Evolutionary conservation across 2,888 invertebrate genomes (phyloP).

Genomic region (Phengaris alcon): DNA sequence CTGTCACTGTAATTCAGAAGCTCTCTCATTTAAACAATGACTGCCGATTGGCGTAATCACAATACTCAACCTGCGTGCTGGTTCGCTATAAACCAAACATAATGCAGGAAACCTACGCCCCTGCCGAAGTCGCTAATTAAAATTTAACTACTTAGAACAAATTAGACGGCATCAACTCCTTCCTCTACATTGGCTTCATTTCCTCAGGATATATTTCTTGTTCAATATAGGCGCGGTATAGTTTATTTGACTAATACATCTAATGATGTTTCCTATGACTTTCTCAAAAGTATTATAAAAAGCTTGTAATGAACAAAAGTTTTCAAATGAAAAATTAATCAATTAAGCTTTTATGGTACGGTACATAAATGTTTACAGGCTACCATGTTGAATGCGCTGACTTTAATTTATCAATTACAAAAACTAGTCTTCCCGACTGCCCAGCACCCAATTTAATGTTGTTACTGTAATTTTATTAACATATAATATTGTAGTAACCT

Average conservation of each 20-base stretch:
- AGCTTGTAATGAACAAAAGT: background rate
- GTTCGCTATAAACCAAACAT: slow-evolving; percentile 34
- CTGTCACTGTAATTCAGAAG: slow-evolving; percentile 37
- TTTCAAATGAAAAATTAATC: background rate
- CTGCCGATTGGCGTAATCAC: slow-evolving; percentile 39
- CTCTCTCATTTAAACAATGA: slow-evolving; percentile 38
- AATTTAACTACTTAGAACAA: slow-evolving; percentile 30
- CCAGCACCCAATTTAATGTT: too few species aligned
- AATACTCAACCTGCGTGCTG: slow-evolving; percentile 35
- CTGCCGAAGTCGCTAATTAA: slow-evolving; percentile 33
- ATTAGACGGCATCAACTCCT: slow-evolving; percentile 14
- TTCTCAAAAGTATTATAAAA: background rate
- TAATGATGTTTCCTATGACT: background rate
- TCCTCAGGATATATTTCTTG: background rate
- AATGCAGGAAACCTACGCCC: slow-evolving; percentile 35
- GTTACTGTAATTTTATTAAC: too few species aligned
- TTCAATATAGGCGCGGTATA: background rate
- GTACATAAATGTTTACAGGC: too few species aligned
- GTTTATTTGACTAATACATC: background rate
- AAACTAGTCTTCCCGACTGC: too few species aligned
- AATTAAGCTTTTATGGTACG: too few species aligned
- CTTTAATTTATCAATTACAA: too few species aligned
- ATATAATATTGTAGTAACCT: too few species aligned
- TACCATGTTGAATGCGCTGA: too few species aligned
- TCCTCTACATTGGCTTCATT: background rate